Conservation (phyloP, 2,888 invertebrate species). For the Anthrax anthrax region DNA sequence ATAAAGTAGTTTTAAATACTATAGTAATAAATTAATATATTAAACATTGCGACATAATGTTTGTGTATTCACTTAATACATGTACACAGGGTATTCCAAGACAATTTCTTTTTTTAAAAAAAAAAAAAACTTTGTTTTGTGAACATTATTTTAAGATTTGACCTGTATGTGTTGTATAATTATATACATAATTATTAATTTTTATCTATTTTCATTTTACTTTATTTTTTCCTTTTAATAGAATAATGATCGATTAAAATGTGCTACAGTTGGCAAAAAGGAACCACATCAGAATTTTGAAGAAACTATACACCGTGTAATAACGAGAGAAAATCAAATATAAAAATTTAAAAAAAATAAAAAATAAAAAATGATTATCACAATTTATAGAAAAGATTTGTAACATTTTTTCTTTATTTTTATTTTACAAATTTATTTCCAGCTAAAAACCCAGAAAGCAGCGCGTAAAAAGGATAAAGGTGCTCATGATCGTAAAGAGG, state of each 20-base stretch:
- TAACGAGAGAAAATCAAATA: slow-evolving; percentile 7
- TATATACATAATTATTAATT: no score
- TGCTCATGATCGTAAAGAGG: slow-evolving; percentile 20
- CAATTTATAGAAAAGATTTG: slow-evolving; percentile 3
- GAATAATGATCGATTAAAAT: slow-evolving; percentile 30
- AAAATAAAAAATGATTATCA: not conserved
- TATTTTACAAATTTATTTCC: not conserved
- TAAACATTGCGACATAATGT: no score
- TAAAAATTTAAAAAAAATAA: not conserved
- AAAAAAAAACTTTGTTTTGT: no score
- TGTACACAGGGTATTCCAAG: no score
- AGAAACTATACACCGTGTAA: slow-evolving; percentile 35
- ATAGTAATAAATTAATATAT: no score
- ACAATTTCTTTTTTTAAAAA: no score
- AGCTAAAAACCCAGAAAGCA: slow-evolving; percentile 33
- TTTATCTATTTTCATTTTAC: not conserved
- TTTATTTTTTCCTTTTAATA: no score
- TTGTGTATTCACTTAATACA: no score
- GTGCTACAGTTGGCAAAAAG: slow-evolving; percentile 28
- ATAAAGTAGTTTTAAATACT: no score
- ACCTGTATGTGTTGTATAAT: no score
- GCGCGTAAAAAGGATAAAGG: slow-evolving; percentile 28
- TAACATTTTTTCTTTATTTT: slow-evolving; percentile 1
- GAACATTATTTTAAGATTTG: no score
- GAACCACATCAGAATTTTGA: slow-evolving; percentile 34